phyloP scores from a whole-genome alignment of 2,888 invertebrate species.

The Mesorhabditis spiculigera region DNA sequence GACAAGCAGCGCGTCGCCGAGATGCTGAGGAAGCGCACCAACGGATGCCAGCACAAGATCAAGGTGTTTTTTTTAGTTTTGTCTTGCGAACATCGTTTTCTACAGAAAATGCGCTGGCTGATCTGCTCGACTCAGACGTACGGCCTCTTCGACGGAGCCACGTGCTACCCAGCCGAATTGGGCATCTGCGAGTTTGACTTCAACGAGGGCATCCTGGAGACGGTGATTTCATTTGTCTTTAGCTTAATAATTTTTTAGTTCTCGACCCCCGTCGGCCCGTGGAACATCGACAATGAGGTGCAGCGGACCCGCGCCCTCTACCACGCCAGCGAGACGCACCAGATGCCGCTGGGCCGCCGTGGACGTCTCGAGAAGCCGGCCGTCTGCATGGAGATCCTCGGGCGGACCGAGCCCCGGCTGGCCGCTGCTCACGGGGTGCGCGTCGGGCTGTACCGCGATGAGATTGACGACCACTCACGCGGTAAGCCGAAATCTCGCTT shows the following conservation, averaged over 20 bases:
- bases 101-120: conserved; percentile 34
- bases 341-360: conserved; percentile 29
- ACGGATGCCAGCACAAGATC: neutral
- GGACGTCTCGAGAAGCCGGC: neutral
- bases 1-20: neutral
- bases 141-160: conserved; percentile 33
- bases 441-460: conserved; percentile 36
- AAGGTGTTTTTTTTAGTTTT: neutral
- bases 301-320: conserved; percentile 32
- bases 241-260: conserved; percentile 13
- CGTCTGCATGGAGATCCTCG: conserved; percentile 33
- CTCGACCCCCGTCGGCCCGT: conserved; percentile 34
- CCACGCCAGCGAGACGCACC: conserved; percentile 42
- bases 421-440: conserved; percentile 35
- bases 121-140: conserved; percentile 39
- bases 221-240: conserved; percentile 10
- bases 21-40: neutral
- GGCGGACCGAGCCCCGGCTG: conserved; percentile 36
- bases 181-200: conserved; percentile 40
- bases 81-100: neutral
- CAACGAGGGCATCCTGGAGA: conserved; percentile 36
- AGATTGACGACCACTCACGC: conserved; percentile 11
- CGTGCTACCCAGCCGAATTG: conserved; percentile 38
- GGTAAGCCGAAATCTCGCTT: conserved; percentile 6
- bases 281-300: conserved; percentile 28